Percentiles rank a stretch among this genome's conserved stretches.
Evolutionary conservation across 2,888 invertebrate species (phyloP).

Genomic region (Hemithea aestivaria): DNA sequence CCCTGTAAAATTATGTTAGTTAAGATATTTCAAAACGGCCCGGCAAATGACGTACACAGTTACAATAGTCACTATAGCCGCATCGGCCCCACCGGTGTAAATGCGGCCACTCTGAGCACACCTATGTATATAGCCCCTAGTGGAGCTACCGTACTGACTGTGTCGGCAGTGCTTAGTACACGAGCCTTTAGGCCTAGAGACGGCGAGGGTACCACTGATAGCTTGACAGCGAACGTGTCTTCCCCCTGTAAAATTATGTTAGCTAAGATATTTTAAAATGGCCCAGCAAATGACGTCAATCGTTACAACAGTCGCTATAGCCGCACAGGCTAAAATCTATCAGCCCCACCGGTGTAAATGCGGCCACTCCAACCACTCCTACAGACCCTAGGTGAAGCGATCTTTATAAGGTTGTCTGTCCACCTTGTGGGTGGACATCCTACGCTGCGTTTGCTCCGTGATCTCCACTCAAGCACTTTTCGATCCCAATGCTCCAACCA

Average conservation of each 20-base stretch:
- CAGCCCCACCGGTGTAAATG: constrained; percentile 72
- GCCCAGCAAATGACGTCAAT: constrained; percentile 75
- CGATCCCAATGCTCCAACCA: too few relatives aligned
- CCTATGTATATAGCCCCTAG: constrained; percentile 71
- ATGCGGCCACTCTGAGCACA: constrained; percentile 70
- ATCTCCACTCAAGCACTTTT: too few relatives aligned
- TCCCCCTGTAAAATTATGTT: constrained; percentile 43
- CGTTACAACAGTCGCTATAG: constrained; percentile 63
- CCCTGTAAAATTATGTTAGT: constrained; percentile 36
- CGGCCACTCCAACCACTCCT: constrained; percentile 74
- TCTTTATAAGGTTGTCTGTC: too few relatives aligned
- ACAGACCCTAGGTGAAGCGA: constrained; percentile 64
- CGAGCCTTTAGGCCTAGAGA: constrained; percentile 56
- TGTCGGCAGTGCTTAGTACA: constrained; percentile 62
- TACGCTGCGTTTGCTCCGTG: too few relatives aligned
- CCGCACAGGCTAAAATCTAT: constrained; percentile 68
- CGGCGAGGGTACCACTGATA: constrained; percentile 63
- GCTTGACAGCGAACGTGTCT: constrained; percentile 53
- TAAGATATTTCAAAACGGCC: constrained; percentile 35
- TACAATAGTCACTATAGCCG: constrained; percentile 62
- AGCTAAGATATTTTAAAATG: background rate
- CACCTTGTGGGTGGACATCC: too few relatives aligned
- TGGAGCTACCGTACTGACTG: constrained; percentile 61
- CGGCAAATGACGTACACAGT: constrained; percentile 74
- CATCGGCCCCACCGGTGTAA: constrained; percentile 73